Base-by-base conservation (phyloP, 2,113 vertebrate species). In the Petromus typicus region DNA sequence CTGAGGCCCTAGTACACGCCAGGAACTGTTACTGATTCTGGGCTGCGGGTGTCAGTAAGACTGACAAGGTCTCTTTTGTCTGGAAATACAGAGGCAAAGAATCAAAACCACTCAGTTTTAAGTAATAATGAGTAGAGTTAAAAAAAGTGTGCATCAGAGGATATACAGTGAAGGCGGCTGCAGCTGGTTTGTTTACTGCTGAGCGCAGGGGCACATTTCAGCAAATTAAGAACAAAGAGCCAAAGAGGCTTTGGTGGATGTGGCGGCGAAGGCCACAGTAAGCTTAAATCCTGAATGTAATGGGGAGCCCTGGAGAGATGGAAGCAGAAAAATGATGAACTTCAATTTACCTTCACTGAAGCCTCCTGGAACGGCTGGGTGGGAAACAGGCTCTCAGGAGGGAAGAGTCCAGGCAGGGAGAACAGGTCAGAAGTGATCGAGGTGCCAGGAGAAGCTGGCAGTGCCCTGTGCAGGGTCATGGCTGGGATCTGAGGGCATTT, bases 301-400 rank as follows among this genome's bases (percentile, higher is more conserved):
- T 34, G 32, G 32, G 56, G 89, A 94, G 67, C 48, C 23, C 7
- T 59, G 48, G 25, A 89, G 48, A 37, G 17, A 61, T 5, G 2
- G 45, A 20, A 93, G 32, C 30, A 86, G 45, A 86, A 51, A 91
- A 66, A 25, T 6, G 17, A 79, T 67, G 51, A 86, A 13, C 79
- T 63, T 91, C 83, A 57, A 63, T 93, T 94, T 88, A 75, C 67
- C 67, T 86, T 89, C 40, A 67, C 85, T 54, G 61, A 76, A 76
- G 37, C 23, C 80, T 59, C 54, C n/a, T 81, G 3, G 51, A 82
- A 56, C 40, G 64, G 27, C 23, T 67, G 7, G 17, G 22, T 67
- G 5, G 45, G 83, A 89, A 48, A 25, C 0, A 67, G 45, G 66
- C 20, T 51, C 12, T 45, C 63, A 94, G 25, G 22, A 80, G 66